phyloP scores from a whole-genome alignment of 2,113 vertebrate species.

The Abramis brama region DNA sequence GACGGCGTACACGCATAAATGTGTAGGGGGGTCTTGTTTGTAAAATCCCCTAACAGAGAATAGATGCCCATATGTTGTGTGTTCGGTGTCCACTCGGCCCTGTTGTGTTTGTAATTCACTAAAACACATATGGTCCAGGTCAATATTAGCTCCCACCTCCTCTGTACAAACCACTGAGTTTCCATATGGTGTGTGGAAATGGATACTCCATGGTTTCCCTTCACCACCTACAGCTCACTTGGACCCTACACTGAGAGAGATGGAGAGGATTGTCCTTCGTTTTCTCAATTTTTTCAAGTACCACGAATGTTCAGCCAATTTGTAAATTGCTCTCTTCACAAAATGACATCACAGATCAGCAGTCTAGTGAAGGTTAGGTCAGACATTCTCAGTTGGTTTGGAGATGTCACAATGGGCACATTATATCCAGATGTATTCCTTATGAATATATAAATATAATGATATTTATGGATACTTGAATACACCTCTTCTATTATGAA shows the following conservation, averaged over 20 bases:
- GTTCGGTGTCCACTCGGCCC: constrained; percentile 81
- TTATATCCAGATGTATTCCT: neutral
- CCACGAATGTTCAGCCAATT: neutral
- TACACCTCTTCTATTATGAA: too few species aligned
- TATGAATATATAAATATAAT: neutral
- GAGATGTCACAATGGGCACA: neutral
- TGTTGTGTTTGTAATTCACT: constrained; percentile 83
- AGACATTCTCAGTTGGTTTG: neutral
- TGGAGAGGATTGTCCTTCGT: constrained; percentile 11
- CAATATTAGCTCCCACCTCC: constrained; percentile 87
- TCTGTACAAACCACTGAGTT: constrained; percentile 88
- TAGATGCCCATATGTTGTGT: constrained; percentile 86
- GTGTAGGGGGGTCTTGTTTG: constrained; percentile 29
- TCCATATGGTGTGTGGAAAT: constrained; percentile 91
- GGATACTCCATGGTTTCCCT: constrained; percentile 75
- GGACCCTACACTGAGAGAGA: constrained; percentile 52
- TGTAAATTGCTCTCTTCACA: neutral
- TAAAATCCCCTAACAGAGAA: constrained; percentile 76
- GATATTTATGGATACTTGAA: too few species aligned
- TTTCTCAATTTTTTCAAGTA: neutral
- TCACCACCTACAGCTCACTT: constrained; percentile 77
- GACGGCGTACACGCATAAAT: constrained; percentile 61
- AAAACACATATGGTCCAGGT: constrained; percentile 87
- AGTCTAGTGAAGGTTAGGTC: neutral
- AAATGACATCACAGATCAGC: neutral